Evolutionary conservation across 2,113 vertebrate species (phyloP).

Genomic region (Psephotus haematonotus): DNA sequence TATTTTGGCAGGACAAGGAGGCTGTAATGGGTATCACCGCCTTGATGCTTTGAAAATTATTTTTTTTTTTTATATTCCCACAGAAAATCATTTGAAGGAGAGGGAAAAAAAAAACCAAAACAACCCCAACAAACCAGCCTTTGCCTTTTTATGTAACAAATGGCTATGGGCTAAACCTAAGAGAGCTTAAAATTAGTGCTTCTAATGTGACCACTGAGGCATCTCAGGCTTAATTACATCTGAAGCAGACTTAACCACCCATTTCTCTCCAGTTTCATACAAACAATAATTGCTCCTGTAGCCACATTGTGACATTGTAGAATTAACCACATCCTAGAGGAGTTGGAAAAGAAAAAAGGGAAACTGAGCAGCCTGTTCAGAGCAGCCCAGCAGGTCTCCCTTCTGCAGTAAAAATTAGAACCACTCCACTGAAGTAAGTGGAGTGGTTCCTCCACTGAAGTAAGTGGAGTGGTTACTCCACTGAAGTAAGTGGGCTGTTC

Average conservation of each 20-base stretch:
- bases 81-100: conserved; percentile 21
- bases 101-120: neutral
- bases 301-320: neutral
- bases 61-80: neutral
- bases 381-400: accelerated
- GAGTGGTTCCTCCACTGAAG: neutral
- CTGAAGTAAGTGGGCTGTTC: neutral
- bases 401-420: neutral
- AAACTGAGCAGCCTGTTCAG: neutral
- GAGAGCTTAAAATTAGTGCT: conserved; percentile 32
- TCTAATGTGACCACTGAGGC: conserved; percentile 55
- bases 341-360: neutral
- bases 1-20: conserved; percentile 13
- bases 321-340: conserved; percentile 63
- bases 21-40: neutral
- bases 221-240: conserved; percentile 58
- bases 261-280: conserved; percentile 47
- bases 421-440: neutral
- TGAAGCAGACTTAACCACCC: conserved; percentile 41
- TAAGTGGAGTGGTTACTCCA: neutral
- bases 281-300: conserved; percentile 4
- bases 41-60: neutral
- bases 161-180: neutral
- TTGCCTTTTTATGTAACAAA: conserved; percentile 24
- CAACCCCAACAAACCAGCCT: neutral